Evolutionary conservation across 2,113 vertebrate species (phyloP), one percentile per base, ranked within the genome.

Genomic region (Junco hyemalis): DNA sequence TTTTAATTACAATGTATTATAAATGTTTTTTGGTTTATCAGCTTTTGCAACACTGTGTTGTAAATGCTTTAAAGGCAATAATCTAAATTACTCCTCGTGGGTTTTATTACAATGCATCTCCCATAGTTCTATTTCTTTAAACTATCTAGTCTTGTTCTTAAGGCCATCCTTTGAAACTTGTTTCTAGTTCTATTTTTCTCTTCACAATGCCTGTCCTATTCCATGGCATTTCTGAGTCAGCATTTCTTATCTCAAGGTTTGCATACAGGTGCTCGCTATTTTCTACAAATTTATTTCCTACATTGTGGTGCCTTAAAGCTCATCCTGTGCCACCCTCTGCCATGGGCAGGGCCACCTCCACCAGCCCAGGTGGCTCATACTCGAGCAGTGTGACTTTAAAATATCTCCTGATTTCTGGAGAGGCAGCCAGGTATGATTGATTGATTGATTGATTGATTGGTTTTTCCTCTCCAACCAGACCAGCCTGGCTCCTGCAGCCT

Each of bases 331-430:
- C 51, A 16, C 10, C 9, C 60, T 25, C 19, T 60, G 69, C 38
- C 70, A 4, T 4, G 47, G 87, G 54, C 61, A 40, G 45, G 13
- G 78, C 2, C 70, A 26, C 45, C 53, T 40, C 38, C 54, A 40
- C 14, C 31, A 40, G n/a, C 31, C 54, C 70, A 19, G n/a, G 29
- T 7, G 14, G 9, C 29, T 47, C 33, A 18, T 36, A 11, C 20
- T 8, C 0, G 0, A 76, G 57, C 3, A 2, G 26, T 1, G 2
- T 13, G 2, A 19, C 59, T 66, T 57, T 15, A 8, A 91, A 74
- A 61, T 14, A 6, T 14, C 20, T 23, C 54, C 17, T 21, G 0
- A 71, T 82, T 51, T 33, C 61, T 20, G 12, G 28, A 50, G 84
- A 31, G 61, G 53, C 5, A n/a, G 22, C 47, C 9, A 5, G 0